These are phyloP conservation scores for Elegia similella DNA, from an alignment of 2,888 invertebrate genomes.

Conservation along the genomic window DNA sequence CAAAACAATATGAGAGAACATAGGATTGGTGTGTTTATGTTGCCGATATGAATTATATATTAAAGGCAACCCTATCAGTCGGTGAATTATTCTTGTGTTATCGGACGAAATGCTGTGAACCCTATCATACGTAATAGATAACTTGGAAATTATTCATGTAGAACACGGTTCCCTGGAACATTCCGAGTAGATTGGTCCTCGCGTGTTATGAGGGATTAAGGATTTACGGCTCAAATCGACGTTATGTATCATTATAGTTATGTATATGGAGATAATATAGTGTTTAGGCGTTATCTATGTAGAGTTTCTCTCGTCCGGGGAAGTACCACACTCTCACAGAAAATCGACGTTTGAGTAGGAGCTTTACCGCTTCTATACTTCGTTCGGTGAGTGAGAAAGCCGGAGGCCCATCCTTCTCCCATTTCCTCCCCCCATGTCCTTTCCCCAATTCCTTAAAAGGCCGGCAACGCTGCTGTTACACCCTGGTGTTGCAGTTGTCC, in stretches of 20 bases:
- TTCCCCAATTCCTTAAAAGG: too few relatives aligned
- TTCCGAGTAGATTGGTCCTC: constrained; percentile 22
- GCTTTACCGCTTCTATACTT: too few relatives aligned
- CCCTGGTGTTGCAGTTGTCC: too few relatives aligned
- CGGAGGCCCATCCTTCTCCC: too few relatives aligned
- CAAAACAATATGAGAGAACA: constrained; percentile 14
- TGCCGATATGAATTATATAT: constrained; percentile 23
- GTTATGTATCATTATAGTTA: not conserved
- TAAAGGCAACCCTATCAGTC: constrained; percentile 24
- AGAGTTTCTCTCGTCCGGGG: not conserved
- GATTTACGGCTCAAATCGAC: not conserved
- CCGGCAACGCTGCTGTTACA: too few relatives aligned
- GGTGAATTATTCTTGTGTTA: constrained; percentile 39
- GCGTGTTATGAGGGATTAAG: constrained; percentile 27
- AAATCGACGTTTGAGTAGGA: too few relatives aligned
- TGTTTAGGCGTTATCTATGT: too few relatives aligned
- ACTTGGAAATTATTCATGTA: constrained; percentile 46
- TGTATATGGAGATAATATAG: not conserved
- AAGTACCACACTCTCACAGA: too few relatives aligned
- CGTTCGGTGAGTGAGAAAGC: too few relatives aligned
- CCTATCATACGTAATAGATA: constrained; percentile 32
- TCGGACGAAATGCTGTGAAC: constrained; percentile 28
- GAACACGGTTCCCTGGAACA: constrained; percentile 29
- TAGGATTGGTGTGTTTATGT: constrained; percentile 18
- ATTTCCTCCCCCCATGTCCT: too few relatives aligned